Percentiles rank a stretch among this genome's conserved stretches.
phyloP scores from a whole-genome alignment of 2,797 vertebrate species.

The Pteropus rufus region DNA sequence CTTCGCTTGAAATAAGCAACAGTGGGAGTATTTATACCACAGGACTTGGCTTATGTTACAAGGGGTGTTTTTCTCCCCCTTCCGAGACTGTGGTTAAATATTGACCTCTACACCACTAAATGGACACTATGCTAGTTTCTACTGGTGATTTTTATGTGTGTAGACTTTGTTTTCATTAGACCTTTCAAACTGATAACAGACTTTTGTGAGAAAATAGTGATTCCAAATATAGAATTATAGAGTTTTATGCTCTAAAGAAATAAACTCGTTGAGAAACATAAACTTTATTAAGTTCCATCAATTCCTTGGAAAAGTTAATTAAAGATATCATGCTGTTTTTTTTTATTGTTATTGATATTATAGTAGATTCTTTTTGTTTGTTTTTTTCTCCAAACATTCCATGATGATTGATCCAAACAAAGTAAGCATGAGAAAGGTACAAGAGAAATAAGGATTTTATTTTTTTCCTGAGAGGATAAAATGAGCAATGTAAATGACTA shows the following conservation, averaged over 20 bases:
- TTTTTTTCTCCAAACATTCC: background rate
- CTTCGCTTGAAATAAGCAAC: background rate
- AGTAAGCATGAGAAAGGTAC: background rate
- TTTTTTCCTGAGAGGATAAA: background rate
- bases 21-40: background rate
- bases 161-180: background rate
- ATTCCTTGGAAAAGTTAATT: background rate
- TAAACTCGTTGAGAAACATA: background rate
- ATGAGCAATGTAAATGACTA: background rate
- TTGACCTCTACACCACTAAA: background rate
- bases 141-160: background rate
- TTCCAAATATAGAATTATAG: background rate
- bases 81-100: background rate
- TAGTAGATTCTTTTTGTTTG: background rate
- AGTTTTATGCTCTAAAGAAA: background rate
- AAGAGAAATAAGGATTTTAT: background rate
- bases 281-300: background rate
- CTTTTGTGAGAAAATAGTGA: background rate
- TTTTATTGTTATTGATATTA: background rate
- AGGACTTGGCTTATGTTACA: background rate
- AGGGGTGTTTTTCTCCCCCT: background rate
- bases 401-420: background rate
- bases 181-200: background rate
- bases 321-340: background rate
- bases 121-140: background rate